Evolutionary conservation across 2,113 vertebrate genomes (phyloP).

Genomic region (Otocyon megalotis): DNA sequence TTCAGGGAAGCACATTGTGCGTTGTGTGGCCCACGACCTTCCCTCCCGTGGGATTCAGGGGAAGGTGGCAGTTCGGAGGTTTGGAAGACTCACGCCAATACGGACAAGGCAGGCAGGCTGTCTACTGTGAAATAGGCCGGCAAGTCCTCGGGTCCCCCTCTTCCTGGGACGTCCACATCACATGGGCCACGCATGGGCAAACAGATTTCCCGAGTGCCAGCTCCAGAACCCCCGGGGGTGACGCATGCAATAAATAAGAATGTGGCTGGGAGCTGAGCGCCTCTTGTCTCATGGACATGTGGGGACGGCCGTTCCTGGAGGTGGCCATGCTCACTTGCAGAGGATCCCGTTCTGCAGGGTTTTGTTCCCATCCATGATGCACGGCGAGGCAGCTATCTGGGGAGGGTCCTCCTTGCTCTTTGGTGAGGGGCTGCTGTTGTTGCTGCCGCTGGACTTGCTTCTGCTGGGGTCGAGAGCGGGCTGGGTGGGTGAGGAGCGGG

Average conservation of each 20-base stretch:
- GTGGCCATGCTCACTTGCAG: conserved; percentile 81
- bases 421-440: conserved; percentile 90
- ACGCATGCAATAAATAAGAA: conserved; percentile 72
- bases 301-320: conserved; percentile 46
- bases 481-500: conserved; percentile 85
- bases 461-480: conserved; percentile 90
- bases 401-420: conserved; percentile 86
- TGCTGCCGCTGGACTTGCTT: conserved; percentile 95
- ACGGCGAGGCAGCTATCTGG: neutral
- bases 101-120: neutral
- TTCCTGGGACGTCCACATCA: neutral
- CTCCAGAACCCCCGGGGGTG: neutral
- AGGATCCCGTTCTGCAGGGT: conserved; percentile 84
- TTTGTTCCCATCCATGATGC: conserved; percentile 76
- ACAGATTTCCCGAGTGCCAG: conserved; percentile 23
- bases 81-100: neutral
- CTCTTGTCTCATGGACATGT: conserved; percentile 13
- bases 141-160: neutral
- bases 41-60: neutral
- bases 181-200: neutral
- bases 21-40: neutral
- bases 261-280: conserved; percentile 52
- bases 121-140: neutral
- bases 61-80: neutral
- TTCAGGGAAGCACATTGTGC: neutral